Base-by-base conservation (phyloP, 2,113 vertebrate species). In the Sarotherodon lohbergeri region DNA sequence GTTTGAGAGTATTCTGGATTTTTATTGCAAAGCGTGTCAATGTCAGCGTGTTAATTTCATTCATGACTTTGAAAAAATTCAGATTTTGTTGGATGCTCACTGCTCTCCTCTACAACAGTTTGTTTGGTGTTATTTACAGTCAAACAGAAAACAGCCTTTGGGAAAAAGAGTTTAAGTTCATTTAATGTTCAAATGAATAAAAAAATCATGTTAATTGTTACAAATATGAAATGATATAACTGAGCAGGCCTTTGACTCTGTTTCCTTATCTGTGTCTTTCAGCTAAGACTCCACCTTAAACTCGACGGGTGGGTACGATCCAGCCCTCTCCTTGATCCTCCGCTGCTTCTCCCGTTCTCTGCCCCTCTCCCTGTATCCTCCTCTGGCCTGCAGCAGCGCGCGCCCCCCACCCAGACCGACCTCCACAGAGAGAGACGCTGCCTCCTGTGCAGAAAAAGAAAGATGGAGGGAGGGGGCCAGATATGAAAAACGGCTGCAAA, bases 301-400 rank as follows among this genome's bases (percentile, higher is more conserved):
- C 89, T 96, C 96, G 57, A 98, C 90, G 0, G 97, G 97, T 1
- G 88, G 84, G 22, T 96, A 94, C 16, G 86, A 2, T 1, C 7
- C 85, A 0, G 87, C 46, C 39, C 24, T 84, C 71, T 95, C 93
- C 43, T 93, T 92, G 11, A 89, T 39, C 66, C 39, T 83, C 3
- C 78, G 86, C 89, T 93, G 88, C 85, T 87, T 89, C 63, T 95
- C 93, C 3, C 84, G 43, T 3, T 94, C 93, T 2, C 87, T 52
- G 56, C 90, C 90, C 3, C 71, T 80, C 43, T 96, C 92, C 52
- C 80, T 79, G 63, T 92, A 80, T 5, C 91, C 52, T 3, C 79
- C 93, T 92, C 88, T 71, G 68, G 13, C 90, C 90, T 97, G 97
- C 86, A 98, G 96, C 11, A 98, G 96, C 13, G 97, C 97, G 14